These are phyloP conservation scores for Anoncus sp. DNA, from an alignment of 2,888 invertebrate genomes.

Conservation along the genomic window DNA sequence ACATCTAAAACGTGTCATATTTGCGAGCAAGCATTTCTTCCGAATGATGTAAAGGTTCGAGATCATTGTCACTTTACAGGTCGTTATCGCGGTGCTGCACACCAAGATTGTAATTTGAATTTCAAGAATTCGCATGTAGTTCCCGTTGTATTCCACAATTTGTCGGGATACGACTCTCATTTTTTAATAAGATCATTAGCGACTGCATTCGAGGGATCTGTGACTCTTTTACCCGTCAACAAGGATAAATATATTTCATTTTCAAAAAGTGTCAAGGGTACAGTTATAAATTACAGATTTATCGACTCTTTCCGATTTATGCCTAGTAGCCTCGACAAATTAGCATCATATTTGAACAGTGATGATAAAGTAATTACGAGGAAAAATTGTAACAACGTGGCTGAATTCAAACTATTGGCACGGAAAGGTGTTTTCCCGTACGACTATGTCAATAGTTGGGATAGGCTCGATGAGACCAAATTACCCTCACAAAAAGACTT, in stretches of 20 bases:
- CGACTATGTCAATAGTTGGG: constrained; percentile 70
- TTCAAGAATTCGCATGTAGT: constrained; percentile 1
- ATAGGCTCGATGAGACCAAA: constrained; percentile 32
- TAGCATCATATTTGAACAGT: constrained; percentile 63
- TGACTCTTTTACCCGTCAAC: constrained; percentile 70
- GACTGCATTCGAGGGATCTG: constrained; percentile 10
- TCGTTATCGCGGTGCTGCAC: not conserved
- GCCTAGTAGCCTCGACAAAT: constrained; percentile 67
- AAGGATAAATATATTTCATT: constrained; percentile 76
- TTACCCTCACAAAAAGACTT: constrained; percentile 63
- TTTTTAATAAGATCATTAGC: constrained; percentile 71
- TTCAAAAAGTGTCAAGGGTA: constrained; percentile 61
- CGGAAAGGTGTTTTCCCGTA: constrained; percentile 75
- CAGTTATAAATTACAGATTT: constrained; percentile 62
- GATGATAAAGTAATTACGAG: constrained; percentile 37
- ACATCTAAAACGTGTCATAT: not conserved
- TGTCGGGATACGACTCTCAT: constrained; percentile 62
- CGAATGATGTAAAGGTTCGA: not conserved
- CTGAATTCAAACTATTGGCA: constrained; percentile 56
- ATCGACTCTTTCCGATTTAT: constrained; percentile 75
- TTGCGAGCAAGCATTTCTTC: not conserved
- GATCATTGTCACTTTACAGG: not conserved
- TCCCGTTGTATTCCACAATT: constrained; percentile 10
- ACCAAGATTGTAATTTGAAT: not conserved
- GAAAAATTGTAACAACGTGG: constrained; percentile 17